Conservation (phyloP, 92 coral and sea anemone genomes). For the Phenganax stokvisi region DNA sequence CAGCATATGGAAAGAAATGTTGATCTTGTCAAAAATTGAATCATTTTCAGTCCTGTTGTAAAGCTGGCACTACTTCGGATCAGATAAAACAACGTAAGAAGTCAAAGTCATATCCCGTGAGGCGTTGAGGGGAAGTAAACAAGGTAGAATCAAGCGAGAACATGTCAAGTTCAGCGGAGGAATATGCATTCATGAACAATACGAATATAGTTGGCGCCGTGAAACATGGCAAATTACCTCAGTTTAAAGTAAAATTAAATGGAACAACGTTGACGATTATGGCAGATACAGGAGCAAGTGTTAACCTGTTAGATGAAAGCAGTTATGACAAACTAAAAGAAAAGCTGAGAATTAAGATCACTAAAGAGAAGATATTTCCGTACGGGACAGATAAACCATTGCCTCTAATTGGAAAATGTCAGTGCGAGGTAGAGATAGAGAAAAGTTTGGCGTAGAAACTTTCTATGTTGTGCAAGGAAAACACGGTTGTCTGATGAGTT, state of each 20-base stretch:
- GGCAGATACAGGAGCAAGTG: constrained; percentile 43
- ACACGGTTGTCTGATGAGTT: constrained; percentile 36
- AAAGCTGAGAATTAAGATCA: constrained; percentile 1
- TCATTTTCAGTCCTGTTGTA: too few relatives aligned
- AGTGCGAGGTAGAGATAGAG: constrained; percentile 32
- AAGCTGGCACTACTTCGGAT: too few relatives aligned
- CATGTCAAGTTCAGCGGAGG: too few relatives aligned
- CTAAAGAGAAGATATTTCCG: constrained; percentile 26
- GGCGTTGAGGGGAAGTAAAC: too few relatives aligned
- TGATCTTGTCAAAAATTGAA: too few relatives aligned
- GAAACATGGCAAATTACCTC: too few relatives aligned
- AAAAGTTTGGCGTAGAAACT: constrained; percentile 32
- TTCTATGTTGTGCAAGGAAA: constrained; percentile 36
- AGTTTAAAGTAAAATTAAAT: constrained; percentile 2
- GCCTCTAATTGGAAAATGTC: constrained; percentile 33
- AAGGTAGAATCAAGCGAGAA: too few relatives aligned
- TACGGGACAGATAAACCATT: constrained; percentile 28
- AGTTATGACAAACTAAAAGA: constrained; percentile 17
- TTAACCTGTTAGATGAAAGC: constrained; percentile 20
- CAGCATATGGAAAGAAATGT: too few relatives aligned
- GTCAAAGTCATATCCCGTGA: too few relatives aligned
- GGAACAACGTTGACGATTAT: constrained; percentile 36
- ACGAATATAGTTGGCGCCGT: too few relatives aligned
- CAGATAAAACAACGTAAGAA: too few relatives aligned
- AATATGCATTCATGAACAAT: too few relatives aligned